Base-by-base conservation (phyloP, 2,888 invertebrate species). In the Himalopsyche kuldschensis region DNA sequence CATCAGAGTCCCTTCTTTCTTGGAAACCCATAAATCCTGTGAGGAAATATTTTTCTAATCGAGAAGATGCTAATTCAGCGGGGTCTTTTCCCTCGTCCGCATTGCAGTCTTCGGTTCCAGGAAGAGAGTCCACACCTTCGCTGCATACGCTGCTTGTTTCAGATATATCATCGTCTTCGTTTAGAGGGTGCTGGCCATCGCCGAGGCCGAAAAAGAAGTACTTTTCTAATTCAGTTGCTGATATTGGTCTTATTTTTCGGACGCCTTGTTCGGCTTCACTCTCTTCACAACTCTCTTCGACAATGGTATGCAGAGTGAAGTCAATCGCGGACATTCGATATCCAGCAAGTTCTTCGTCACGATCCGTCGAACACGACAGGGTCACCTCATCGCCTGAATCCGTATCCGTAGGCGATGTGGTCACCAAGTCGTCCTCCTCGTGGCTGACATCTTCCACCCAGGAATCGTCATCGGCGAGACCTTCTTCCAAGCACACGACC, bases 221-320 rank as follows among this genome's bases (percentile, higher is more conserved):
- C 89, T 97, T 97, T 89, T 97, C 97, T 86, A 97, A 90, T 88
- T 97, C 96, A 0, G 97, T 96, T 0, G 96, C 95, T 1, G 96
- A 96, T 83, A 94, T 92, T 47, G 95, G 95, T 82, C 95, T 92
- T 86, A 93, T 92, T 89, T 94, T 93, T 90, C 91, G 92, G 88
- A 90, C 89, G 87, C 91, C 89, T 75, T 94, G 94, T 88, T 96
- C 96, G 85, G 95, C 93, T 90, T 97, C 97, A 89, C 97, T 97
- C 90, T 98, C 98, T 91, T 98, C 97, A 89, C 97, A 97, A 88
- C 97, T 97, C 90, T 98, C 98, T 91, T 98, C 98, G 35, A 97
- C 95, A 87, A 98, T 98, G 0, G 98, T 98, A 88, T 98, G 97
- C 86, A 98, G 91, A 1, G 97, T 97, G 89, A 97, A 97, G 90